Evolutionary conservation across 1,140 invertebrate species (phyloP).

Genomic region (Ceratitis capitata): DNA sequence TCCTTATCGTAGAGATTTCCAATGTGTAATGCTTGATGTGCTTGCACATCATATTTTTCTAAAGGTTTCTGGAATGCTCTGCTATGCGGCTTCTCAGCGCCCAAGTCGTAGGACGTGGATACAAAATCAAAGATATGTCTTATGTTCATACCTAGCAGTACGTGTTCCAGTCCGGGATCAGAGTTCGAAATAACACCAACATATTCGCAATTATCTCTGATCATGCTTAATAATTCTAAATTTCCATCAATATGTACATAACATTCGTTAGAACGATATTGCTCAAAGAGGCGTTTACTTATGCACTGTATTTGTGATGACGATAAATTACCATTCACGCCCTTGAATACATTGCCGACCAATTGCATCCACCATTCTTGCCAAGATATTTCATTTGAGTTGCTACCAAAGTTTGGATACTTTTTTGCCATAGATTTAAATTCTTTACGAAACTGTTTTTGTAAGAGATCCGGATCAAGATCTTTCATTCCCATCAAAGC

Average conservation of each 20-base stretch:
- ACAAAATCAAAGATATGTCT: conserved; percentile 57
- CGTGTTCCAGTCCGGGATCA: conserved; percentile 53
- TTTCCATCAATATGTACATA: conserved; percentile 52
- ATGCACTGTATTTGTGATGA: conserved; percentile 47
- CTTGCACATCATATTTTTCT: conserved; percentile 52
- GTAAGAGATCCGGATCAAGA: conserved; percentile 68
- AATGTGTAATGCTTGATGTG: conserved; percentile 80
- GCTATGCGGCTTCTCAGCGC: conserved; percentile 54
- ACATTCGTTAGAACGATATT: conserved; percentile 52
- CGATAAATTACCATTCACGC: conserved; percentile 42
- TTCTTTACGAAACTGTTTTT: conserved; percentile 61
- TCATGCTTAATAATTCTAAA: conserved; percentile 49
- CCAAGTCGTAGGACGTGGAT: conserved; percentile 58
- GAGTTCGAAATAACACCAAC: conserved; percentile 62
- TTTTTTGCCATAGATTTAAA: conserved; percentile 51
- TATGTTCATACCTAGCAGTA: conserved; percentile 52
- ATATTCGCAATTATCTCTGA: conserved; percentile 50
- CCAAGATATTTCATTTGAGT: conserved; percentile 51
- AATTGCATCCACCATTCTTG: conserved; percentile 57
- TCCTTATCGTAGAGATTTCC: conserved; percentile 81
- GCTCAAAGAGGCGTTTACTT: conserved; percentile 45
- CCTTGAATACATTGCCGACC: conserved; percentile 52
- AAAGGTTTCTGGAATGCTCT: conserved; percentile 54
- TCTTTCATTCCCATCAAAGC: conserved; percentile 72
- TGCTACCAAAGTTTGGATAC: conserved; percentile 56